Conservation (phyloP, 2,113 vertebrate genomes). For the Haliaeetus leucogaster region DNA sequence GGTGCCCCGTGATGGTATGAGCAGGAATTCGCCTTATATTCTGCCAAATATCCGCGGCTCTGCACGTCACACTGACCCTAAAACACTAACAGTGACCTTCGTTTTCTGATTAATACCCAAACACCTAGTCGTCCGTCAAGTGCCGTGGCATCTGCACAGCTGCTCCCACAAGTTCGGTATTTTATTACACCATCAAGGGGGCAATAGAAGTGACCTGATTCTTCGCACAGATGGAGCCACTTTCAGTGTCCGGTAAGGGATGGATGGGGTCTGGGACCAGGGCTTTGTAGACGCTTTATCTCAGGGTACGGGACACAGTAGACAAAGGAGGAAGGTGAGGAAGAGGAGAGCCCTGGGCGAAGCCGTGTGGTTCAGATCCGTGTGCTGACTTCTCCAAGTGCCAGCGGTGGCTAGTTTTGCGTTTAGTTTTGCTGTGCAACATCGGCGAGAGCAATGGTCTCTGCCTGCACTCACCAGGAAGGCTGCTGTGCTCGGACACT, state of each 20-base stretch:
- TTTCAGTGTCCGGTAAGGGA: background rate
- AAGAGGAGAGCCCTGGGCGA: background rate
- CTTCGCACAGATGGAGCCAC: background rate
- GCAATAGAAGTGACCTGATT: background rate
- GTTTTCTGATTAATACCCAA: background rate
- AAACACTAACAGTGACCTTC: background rate
- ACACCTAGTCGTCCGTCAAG: background rate
- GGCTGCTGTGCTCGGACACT: background rate
- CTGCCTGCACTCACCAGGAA: background rate
- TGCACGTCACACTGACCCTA: background rate
- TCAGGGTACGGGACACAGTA: background rate
- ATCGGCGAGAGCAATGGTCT: background rate
- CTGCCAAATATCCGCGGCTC: background rate
- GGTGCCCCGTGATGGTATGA: fast-evolving
- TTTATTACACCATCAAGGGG: background rate
- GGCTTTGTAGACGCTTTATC: background rate
- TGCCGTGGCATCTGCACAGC: too few relatives aligned
- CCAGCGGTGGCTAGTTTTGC: fast-evolving
- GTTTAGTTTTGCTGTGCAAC: background rate
- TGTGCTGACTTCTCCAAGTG: background rate
- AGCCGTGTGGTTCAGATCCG: fast-evolving
- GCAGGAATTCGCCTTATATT: fast-evolving
- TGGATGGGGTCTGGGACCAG: background rate
- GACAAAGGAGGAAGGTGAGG: background rate
- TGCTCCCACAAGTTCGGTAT: background rate